Evolutionary conservation across 2,113 vertebrate genomes (phyloP).

Genomic region (Nyctereutes procyonoides): DNA sequence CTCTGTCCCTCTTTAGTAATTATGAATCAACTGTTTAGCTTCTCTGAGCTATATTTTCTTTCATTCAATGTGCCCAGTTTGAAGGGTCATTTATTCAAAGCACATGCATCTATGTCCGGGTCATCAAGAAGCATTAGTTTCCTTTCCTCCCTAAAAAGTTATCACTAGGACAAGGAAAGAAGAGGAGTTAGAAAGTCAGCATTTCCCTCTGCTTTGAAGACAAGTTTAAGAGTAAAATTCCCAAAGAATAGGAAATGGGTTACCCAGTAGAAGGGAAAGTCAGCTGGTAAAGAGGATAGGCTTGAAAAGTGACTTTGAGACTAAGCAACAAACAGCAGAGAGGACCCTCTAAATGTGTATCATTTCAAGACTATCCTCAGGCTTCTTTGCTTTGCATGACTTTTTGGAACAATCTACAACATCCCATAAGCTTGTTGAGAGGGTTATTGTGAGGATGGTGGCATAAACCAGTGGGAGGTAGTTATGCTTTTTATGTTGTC

Average conservation of each 20-base stretch:
- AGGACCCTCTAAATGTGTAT: background rate
- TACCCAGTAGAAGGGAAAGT: background rate
- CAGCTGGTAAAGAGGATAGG: background rate
- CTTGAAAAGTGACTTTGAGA: background rate
- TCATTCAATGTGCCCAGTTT: background rate
- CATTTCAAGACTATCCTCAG: background rate
- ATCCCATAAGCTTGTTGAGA: background rate
- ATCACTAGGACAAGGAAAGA: background rate
- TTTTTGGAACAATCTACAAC: background rate
- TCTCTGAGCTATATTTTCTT: background rate
- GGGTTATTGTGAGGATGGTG: background rate
- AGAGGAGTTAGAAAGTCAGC: background rate
- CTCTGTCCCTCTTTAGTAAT: background rate
- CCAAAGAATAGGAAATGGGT: background rate
- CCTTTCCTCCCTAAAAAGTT: background rate
- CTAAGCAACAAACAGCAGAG: background rate
- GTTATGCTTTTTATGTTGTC: constrained; percentile 12
- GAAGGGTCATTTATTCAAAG: background rate
- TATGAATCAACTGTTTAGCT: background rate
- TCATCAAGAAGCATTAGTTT: background rate
- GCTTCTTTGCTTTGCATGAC: background rate
- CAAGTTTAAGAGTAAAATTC: background rate
- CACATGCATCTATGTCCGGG: background rate
- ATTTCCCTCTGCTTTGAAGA: background rate
- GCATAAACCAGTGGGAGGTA: background rate